Evolutionary conservation across 2,888 invertebrate species (phyloP), one percentile per base, ranked within the genome.

Genomic region (Hymenopus coronatus): DNA sequence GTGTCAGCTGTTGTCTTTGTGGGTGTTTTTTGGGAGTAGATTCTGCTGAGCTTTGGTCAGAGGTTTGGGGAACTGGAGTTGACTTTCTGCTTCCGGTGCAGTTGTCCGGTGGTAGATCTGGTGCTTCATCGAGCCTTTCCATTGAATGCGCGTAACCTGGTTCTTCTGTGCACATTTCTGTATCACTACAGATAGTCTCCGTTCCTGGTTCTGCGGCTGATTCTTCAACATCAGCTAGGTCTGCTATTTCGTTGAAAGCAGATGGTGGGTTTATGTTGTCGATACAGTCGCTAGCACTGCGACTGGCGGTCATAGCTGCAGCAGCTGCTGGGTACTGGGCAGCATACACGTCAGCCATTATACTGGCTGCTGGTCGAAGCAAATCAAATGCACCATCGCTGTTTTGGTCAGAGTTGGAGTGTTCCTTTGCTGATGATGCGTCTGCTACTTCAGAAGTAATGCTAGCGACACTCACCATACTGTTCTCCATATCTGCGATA

Each of bases 391-490:
- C 85, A 7, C 88, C 84, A 84, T 90, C 89, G 25, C 87, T 88
- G n/a, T 85, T 90, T 28, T 90, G 90, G 33, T 90, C 93, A 6
- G 92, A 93, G 88, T 92, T 92, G 30, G 92, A 93, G 6, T 94
- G 94, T 91, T 94, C 95, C 20, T 89, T 89, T 92, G 94, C 95
- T 89, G 93, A 93, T 93, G 0, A 93, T 92, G 86, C 85, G 87
- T 97, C 97, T 0, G 95, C 96, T 6, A 96, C 95, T 93, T 97
- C 97, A 0, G 97, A 97, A 40, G 96, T 96, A 89, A 97, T 96
- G 92, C 97, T 98, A 0, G 97, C 96, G 0, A 98, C 97, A 89
- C 97, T 98, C 25, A 97, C 94, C 96, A 97, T 97, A 91, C 97
- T 98, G 90, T 96, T 96, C 91, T 97, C 97, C 95, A 97, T 95